Evolutionary conservation across 1,140 invertebrate species (phyloP), one percentile per base, ranked within the genome.

Genomic region (Fopius arisanus): DNA sequence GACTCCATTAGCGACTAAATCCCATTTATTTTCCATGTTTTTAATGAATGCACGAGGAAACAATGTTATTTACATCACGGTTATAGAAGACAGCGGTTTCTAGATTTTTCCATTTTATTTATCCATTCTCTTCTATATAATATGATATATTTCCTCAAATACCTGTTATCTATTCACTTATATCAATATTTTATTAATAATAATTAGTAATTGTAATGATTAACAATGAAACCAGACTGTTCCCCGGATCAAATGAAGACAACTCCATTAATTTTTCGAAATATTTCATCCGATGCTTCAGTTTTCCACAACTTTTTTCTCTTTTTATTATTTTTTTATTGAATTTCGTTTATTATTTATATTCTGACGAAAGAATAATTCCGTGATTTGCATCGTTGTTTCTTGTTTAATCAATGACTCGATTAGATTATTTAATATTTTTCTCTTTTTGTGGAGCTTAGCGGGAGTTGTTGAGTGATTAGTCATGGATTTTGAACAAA

Each of bases 61-160:
- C 73, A 81, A 81, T 79, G 79, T 78, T 81, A 81, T 82, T 81
- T 82, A 82, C 80, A 82, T 76, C 76, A 77, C 72, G 75, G 79
- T 74, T 68, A 80, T 81, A 79, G 78, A 78, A 83, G 82, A 81
- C 74, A 74, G 76, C 74, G 19, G 68, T 29, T 28, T 69, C 43
- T 16, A 48, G 16, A 48, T 7, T 48, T 48, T 48, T n/a, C 33
- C 43, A 48, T 16, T 48, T 48, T 19, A 16, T 48, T 48, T 43
- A 14, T 43, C 16, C 14, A 12, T 48, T 48, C 16, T 48, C 7
- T 5, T 48, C 16, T 48, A n/a, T 2, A 2, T 48, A 16, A n/a
- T 48, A 19, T 48, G 43, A 48, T 48, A 48, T n/a, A 16, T 48
- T 48, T 19, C 43, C 16, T 12, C n/a, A 19, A 19, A 16, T 48